These are phyloP conservation scores for Myotis yumanensis DNA, from an alignment of 2,113 vertebrate species.

Conservation along the genomic window DNA sequence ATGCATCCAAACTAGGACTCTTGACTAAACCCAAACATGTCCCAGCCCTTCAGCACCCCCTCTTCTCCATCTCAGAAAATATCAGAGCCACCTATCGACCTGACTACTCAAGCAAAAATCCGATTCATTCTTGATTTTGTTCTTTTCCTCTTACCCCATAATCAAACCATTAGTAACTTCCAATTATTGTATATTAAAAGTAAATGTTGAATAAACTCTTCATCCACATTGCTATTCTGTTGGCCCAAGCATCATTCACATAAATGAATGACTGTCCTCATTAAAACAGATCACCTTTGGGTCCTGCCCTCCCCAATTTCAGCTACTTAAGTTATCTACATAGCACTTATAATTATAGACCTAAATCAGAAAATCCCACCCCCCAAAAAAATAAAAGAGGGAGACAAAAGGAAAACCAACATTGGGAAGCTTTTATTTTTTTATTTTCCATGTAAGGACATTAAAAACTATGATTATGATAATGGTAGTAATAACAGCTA, in stretches of 20 bases:
- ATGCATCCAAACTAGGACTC: neutral
- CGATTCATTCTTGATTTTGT: neutral
- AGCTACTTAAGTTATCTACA: neutral
- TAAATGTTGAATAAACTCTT: neutral
- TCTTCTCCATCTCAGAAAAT: neutral
- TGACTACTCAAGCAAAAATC: neutral
- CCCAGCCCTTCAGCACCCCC: neutral
- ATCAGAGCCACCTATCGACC: neutral
- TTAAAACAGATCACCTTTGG: neutral
- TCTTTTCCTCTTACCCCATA: neutral
- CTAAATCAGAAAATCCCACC: neutral
- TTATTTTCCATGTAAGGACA: neutral
- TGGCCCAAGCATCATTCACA: neutral
- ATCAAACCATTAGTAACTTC: neutral
- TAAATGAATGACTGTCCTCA: neutral
- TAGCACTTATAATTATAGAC: neutral
- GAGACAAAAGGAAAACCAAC: neutral
- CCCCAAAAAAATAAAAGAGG: neutral
- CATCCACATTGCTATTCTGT: neutral
- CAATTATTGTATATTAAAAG: slow-evolving; percentile 14
- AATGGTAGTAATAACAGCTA: neutral
- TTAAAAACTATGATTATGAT: neutral
- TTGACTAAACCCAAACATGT: neutral
- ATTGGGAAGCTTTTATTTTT: neutral
- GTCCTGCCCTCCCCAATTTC: neutral